phyloP scores from a whole-genome alignment of 2,113 vertebrate species.

The Nerophis ophidion region DNA sequence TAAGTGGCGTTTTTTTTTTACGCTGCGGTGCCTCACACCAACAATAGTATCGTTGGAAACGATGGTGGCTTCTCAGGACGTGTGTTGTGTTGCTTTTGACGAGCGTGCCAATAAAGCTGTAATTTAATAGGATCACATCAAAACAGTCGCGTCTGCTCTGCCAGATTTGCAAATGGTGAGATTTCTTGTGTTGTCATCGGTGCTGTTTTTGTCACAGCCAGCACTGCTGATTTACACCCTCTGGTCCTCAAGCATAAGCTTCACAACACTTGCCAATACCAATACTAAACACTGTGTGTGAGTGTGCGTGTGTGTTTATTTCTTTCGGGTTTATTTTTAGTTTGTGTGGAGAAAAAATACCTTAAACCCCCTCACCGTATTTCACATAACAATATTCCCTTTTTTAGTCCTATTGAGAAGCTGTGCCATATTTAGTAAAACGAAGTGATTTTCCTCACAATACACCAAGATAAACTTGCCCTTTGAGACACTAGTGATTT shows the following conservation, averaged over 20 bases:
- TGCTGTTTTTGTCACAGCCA: conserved; percentile 48
- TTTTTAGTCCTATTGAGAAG: too few species aligned
- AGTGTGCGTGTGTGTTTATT: conserved; percentile 10
- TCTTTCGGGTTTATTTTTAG: conserved; percentile 44
- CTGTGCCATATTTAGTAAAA: too few species aligned
- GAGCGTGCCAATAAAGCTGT: conserved; percentile 9
- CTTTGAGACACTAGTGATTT: too few species aligned
- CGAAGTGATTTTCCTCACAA: too few species aligned
- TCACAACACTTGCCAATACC: conserved; percentile 42
- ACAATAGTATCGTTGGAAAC: background rate
- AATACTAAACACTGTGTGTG: conserved; percentile 35
- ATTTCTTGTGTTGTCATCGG: conserved; percentile 42
- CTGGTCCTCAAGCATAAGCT: conserved; percentile 45
- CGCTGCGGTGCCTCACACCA: too few species aligned
- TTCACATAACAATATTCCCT: background rate
- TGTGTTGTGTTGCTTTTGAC: conserved; percentile 1
- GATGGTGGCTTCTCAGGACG: background rate
- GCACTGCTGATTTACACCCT: conserved; percentile 42
- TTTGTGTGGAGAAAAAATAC: conserved; percentile 5
- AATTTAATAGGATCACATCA: conserved; percentile 39
- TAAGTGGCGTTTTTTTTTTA: background rate
- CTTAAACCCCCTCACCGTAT: background rate
- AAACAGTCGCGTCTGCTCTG: conserved; percentile 31
- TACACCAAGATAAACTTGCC: too few species aligned
- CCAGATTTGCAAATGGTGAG: conserved; percentile 49